Base-by-base conservation (phyloP, 2,888 invertebrate genomes). In the Pheosia tremula region DNA sequence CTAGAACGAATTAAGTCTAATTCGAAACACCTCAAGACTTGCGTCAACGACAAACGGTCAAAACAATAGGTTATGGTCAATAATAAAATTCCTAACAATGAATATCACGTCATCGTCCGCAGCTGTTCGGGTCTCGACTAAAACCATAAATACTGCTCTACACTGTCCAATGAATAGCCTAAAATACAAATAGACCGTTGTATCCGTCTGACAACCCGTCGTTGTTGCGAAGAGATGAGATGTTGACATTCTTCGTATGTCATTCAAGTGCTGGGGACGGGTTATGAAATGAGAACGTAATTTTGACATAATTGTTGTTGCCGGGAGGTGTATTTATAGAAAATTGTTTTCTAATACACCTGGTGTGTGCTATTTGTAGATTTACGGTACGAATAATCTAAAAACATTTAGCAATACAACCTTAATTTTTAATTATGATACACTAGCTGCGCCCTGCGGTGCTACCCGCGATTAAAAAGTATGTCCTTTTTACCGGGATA, bases 21-120 rank as follows among this genome's bases (percentile, higher is more conserved):
- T 65, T 66, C 53, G 58, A 74, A 65, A 68, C 66, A 54, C 11
- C 63, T 72, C 58, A 62, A 63, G 69, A 58, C 59, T 75, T 77
- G 73, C 73, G 75, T 74, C 75, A 77, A 67, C 72, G 68, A 72
- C 67, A 70, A 77, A 78, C 77, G 75, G 78, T 82, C 79, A 76
- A 81, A 80, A 82, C 78, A 81, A 84, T 85, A 77, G 75, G 88
- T 89, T 87, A 88, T 81, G 87, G 84, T 77, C 84, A 72, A 87
- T 87, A 86, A 87, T 88, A 88, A 88, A 88, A 80, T 79, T 77
- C 75, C 0, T 24, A 24, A 87, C 84, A 84, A 84, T 86, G 83
- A 83, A 79, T 78, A 78, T 80, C 72, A 65, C 82, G 86, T 83
- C 82, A 77, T 74, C 70, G 74, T 72, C 78, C 75, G 82, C 85